Conservation (phyloP, 2,113 vertebrate species). For the Chloropsis hardwickii region DNA sequence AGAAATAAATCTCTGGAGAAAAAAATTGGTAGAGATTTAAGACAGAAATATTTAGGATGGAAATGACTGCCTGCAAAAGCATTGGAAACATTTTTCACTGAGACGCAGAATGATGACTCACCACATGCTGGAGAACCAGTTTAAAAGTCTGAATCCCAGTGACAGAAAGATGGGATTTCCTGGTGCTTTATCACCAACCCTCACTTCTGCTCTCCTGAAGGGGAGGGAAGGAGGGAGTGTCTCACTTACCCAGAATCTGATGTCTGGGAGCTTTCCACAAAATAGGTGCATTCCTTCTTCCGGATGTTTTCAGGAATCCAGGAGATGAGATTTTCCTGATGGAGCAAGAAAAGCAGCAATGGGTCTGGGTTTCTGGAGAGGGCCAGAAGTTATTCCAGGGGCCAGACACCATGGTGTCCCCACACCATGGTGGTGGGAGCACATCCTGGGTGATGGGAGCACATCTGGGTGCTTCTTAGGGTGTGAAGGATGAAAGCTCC, state of each 20-base stretch:
- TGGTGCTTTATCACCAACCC: not conserved
- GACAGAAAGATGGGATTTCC: not conserved
- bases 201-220: not conserved
- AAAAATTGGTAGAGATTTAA: not conserved
- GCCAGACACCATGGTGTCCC: fast-evolving
- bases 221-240: too few relatives aligned
- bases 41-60: not conserved
- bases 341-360: not conserved
- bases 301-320: constrained; percentile 86
- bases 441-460: not conserved
- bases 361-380: not conserved
- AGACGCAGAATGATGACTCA: not conserved
- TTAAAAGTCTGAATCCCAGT: not conserved
- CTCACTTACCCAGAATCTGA: constrained; percentile 71
- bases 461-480: not conserved
- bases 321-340: constrained; percentile 66
- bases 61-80: not conserved
- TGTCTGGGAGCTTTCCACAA: constrained; percentile 66
- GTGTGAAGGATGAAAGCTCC: not conserved
- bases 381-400: not conserved
- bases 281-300: constrained; percentile 87
- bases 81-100: not conserved
- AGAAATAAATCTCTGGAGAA: too few relatives aligned
- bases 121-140: not conserved
- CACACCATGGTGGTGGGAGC: not conserved